Base-by-base conservation (phyloP, 2,888 invertebrate species). In the Electrophaes corylata region DNA sequence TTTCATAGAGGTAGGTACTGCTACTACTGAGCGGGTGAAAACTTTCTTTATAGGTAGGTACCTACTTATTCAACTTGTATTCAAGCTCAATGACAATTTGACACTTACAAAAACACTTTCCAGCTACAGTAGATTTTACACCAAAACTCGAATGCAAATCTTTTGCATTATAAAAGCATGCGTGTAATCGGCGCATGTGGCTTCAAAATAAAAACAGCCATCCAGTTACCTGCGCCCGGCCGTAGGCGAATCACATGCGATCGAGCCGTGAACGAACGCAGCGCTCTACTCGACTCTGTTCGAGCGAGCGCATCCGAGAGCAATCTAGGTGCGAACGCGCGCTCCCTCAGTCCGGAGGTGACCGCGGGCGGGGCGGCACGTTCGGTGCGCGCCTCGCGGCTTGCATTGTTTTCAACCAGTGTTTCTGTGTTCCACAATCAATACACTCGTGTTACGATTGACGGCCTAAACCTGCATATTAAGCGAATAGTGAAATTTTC, bases 321-420 rank as follows among this genome's bases (percentile, higher is more conserved):
- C 69, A 64, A 57, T 61, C 71, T 19, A 18, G 20, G 51, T 50
- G 20, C 49, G 61, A 29, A 29, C 62, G 55, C 64, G 63, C 64
- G 60, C 69, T n/a, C 33, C n/a, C 33, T 33, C 72, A 72, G 91
- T 90, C 84, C 81, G 84, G 83, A 83, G 82, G 83, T 76, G 85
- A 76, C 88, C 89, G 87, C 90, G 87, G 88, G 90, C 88, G 90
- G 88, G 89, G 91, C 90, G 90, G 88, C 89, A 88, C 89, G 88
- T 82, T 79, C 79, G 76, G 87, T 86, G 91, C 88, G 77, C 88
- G 91, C 91, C 89, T 90, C 89, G 89, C 91, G 81, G 76, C 67
- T 84, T 84, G 78, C 73, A 86, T 88, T 90, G 86, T 91, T 88
- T 85, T 89, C 83, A 81, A 80, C 80, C 83, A 83, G 87, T 87